A percentile compares a stretch with the other conserved stretches of the same genome.
These are phyloP conservation scores for Tadarida brasiliensis DNA, from an alignment of 2,797 vertebrate species.

Conservation along the genomic window DNA sequence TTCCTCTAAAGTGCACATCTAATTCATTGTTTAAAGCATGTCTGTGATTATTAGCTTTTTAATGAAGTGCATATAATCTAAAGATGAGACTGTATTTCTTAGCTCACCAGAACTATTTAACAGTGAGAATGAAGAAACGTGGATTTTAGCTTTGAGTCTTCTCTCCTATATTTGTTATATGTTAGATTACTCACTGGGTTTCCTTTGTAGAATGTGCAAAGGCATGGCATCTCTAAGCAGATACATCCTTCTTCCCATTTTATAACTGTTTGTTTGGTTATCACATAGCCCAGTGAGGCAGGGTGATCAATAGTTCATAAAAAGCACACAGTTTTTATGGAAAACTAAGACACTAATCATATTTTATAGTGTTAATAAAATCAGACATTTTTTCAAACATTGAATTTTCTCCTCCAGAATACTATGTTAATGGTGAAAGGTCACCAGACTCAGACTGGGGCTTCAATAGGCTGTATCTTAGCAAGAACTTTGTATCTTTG, in stretches of 20 bases:
- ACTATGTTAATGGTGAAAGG: not conserved
- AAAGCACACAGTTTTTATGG: not conserved
- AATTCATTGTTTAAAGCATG: not conserved
- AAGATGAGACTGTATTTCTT: not conserved
- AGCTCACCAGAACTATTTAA: not conserved
- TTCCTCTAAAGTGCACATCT: not conserved
- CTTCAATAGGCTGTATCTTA: not conserved
- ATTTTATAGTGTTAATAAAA: not conserved
- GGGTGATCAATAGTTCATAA: not conserved
- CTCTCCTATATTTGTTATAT: not conserved
- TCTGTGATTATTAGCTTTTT: not conserved
- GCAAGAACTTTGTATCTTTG: not conserved
- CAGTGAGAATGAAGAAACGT: not conserved
- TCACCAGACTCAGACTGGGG: not conserved
- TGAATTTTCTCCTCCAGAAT: not conserved
- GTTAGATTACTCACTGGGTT: not conserved
- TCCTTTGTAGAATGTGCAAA: not conserved
- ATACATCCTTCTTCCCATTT: not conserved
- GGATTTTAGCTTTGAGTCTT: slow-evolving; percentile 35
- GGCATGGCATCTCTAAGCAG: not conserved
- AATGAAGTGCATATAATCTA: slow-evolving; percentile 45
- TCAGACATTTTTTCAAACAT: not conserved
- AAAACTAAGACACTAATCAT: not conserved
- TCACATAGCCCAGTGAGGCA: not conserved
- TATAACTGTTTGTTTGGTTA: not conserved